Percentiles rank a stretch among this genome's conserved stretches.
Conservation (phyloP, 1,140 invertebrate species). For the Atopsyche davidsoni region DNA sequence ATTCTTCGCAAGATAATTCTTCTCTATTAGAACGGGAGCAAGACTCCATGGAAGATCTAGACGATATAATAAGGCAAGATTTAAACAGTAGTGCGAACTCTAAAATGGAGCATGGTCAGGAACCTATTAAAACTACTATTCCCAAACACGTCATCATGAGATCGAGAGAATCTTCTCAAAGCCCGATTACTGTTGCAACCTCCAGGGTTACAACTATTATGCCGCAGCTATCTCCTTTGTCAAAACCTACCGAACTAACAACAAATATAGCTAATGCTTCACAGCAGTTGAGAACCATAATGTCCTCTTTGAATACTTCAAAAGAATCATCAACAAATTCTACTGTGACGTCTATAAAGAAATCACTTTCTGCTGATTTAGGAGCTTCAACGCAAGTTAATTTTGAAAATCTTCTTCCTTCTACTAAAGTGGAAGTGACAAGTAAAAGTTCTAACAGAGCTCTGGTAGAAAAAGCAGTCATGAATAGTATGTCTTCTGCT, state of each 20-base stretch:
- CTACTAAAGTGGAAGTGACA: slow-evolving; percentile 45
- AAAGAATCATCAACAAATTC: slow-evolving; percentile 41
- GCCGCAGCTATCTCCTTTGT: slow-evolving; percentile 62
- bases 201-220: slow-evolving; percentile 46
- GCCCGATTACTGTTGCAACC: slow-evolving; percentile 28
- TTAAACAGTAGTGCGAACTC: slow-evolving; percentile 26
- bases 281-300: slow-evolving; percentile 58
- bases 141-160: slow-evolving; percentile 31
- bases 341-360: slow-evolving; percentile 33
- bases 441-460: slow-evolving; percentile 23
- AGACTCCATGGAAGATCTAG: slow-evolving; percentile 27
- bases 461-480: slow-evolving; percentile 26
- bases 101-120: slow-evolving; percentile 30
- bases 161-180: slow-evolving; percentile 29
- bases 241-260: slow-evolving; percentile 62
- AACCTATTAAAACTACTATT: slow-evolving; percentile 34
- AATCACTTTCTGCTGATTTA: slow-evolving; percentile 34
- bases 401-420: slow-evolving; percentile 46
- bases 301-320: slow-evolving; percentile 51
- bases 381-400: slow-evolving; percentile 47
- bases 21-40: slow-evolving; percentile 15
- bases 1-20: slow-evolving; percentile 14
- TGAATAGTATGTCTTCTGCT: slow-evolving; percentile 19
- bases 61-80: slow-evolving; percentile 27
- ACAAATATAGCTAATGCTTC: slow-evolving; percentile 64